Evolutionary conservation across 2,113 vertebrate genomes (phyloP).

Genomic region (Anguilla rostrata): DNA sequence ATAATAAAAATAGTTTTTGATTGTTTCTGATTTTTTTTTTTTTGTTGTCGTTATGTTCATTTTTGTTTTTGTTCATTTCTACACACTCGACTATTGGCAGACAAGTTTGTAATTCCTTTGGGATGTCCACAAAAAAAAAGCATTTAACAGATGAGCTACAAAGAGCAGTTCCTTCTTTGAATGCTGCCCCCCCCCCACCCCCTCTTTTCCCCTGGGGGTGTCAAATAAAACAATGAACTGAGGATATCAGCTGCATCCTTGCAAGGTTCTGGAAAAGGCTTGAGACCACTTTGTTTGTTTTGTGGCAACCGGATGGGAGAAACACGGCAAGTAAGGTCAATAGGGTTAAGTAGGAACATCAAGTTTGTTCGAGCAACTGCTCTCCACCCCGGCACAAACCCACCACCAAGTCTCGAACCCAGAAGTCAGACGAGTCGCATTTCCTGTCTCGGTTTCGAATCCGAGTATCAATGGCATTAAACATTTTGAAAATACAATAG

Average conservation of each 20-base stretch:
- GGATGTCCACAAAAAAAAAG: constrained; percentile 58
- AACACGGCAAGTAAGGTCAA: constrained; percentile 4
- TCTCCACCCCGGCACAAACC: constrained; percentile 65
- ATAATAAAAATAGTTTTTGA: constrained; percentile 56
- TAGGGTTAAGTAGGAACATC: not conserved
- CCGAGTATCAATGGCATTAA: constrained; percentile 68
- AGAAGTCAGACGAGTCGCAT: not conserved
- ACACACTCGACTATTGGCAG: constrained; percentile 33
- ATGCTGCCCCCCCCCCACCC: not conserved
- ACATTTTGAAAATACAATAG: constrained; percentile 55
- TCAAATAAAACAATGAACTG: constrained; percentile 8
- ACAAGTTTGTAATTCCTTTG: constrained; percentile 63
- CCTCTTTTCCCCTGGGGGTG: not conserved
- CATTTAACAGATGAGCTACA: constrained; percentile 70
- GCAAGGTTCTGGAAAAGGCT: not conserved
- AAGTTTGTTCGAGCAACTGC: constrained; percentile 9
- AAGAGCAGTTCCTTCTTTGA: constrained; percentile 64
- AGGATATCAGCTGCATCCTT: constrained; percentile 8
- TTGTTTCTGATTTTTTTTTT: constrained; percentile 17
- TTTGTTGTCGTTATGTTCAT: constrained; percentile 23
- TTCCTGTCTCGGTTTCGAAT: not conserved
- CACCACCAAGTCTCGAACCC: not conserved
- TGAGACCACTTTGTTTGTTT: not conserved
- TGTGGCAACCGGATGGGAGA: not conserved
- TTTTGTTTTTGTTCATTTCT: constrained; percentile 25